These are phyloP conservation scores for Drosophila buzzatii DNA, from an alignment of 2,888 invertebrate genomes.

Conservation along the genomic window DNA sequence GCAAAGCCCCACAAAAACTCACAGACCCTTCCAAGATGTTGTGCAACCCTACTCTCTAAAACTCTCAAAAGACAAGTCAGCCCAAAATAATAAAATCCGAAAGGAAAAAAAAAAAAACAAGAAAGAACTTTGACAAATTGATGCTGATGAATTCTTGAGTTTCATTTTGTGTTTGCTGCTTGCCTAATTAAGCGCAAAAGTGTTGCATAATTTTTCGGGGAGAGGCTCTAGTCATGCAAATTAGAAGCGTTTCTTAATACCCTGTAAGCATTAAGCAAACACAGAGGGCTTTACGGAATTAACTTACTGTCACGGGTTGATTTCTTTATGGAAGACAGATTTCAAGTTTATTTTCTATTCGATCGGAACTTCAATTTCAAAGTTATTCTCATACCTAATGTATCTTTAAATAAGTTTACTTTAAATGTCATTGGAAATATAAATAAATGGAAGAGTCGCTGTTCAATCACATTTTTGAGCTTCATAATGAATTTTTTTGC, in stretches of 20 bases:
- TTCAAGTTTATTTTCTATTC: neutral
- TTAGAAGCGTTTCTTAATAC: constrained; percentile 38
- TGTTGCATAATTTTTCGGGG: constrained; percentile 58
- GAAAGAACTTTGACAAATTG: constrained; percentile 65
- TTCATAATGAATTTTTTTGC: neutral
- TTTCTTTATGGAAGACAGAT: neutral
- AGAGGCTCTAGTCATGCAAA: constrained; percentile 38
- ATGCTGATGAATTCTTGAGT: constrained; percentile 66
- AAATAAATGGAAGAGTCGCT: neutral
- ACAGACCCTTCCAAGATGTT: constrained; percentile 5
- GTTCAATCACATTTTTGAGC: neutral
- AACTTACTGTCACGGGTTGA: neutral
- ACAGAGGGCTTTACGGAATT: neutral
- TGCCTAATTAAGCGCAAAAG: constrained; percentile 65
- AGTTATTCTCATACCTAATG: neutral
- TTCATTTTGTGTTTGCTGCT: constrained; percentile 44
- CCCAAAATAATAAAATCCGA: constrained; percentile 14
- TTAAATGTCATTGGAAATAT: neutral
- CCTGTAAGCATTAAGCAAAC: constrained; percentile 9
- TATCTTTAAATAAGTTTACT: neutral
- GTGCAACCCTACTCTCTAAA: constrained; percentile 28
- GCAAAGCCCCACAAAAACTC: constrained; percentile 4
- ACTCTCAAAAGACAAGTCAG: constrained; percentile 17
- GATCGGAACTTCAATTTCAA: neutral
- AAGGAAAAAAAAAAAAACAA: neutral